Evolutionary conservation across 2,797 vertebrate species (phyloP).

Genomic region (Falco columbarius): DNA sequence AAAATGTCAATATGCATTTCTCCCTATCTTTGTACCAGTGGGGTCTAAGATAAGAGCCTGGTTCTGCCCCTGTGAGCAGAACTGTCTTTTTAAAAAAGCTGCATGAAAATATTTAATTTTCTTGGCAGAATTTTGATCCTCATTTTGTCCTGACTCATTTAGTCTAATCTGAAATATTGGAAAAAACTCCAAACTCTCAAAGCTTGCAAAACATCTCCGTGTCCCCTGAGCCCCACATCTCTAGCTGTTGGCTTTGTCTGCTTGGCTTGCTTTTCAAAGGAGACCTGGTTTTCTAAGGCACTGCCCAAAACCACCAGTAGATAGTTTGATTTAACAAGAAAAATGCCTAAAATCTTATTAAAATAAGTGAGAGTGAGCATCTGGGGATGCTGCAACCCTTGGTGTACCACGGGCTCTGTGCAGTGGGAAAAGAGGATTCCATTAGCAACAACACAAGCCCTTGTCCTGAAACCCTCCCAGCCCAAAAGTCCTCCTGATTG

Average conservation of each 20-base stretch:
- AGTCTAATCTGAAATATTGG: not conserved
- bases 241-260: not conserved
- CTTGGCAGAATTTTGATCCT: not conserved
- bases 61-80: not conserved
- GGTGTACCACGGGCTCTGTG: accelerated
- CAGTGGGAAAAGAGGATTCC: not conserved
- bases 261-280: not conserved
- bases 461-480: not conserved
- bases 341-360: not conserved
- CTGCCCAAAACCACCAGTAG: not conserved
- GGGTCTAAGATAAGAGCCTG: not conserved
- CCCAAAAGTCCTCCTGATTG: not conserved
- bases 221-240: not conserved
- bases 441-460: not conserved
- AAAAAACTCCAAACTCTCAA: not conserved
- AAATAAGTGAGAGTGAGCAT: not conserved
- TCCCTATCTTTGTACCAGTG: not conserved
- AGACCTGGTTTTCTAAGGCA: not conserved
- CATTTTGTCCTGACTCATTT: not conserved
- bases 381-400: not conserved
- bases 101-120: not conserved
- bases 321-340: not conserved
- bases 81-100: not conserved
- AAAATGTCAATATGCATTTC: not conserved
- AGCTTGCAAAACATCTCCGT: not conserved